Base-by-base conservation (phyloP, 1,140 invertebrate species). In the Ganaspis sp. region DNA sequence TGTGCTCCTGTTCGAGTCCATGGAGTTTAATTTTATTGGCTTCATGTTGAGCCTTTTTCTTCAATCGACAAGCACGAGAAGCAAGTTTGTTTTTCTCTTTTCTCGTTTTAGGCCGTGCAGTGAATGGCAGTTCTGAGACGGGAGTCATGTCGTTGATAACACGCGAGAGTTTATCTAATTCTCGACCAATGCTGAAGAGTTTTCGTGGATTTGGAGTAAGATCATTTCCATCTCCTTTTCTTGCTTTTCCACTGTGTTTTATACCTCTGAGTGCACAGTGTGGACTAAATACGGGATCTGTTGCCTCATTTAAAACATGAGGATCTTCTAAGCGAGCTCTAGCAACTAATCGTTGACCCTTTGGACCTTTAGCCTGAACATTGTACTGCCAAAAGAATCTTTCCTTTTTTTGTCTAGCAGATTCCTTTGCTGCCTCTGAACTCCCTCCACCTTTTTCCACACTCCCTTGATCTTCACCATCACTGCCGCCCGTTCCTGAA, bases 311-410 rank as follows among this genome's bases (percentile, higher is more conserved):
- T 45, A 99, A 91, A 17, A 96, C 94, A 92, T 99, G 97, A n/a
- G 98, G 98, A 93, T 99, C 97, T 86, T 96, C 95, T 21, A 95
- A 93, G 84, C 97, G 95, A 4, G 95, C 94, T 87, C 96, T 94
- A 77, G 97, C 93, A 23, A 96, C 94, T 40, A 98, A 91, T 82
- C 96, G 92, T 85, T 97, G 96, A 58, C 98, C 97, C 92, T 99
- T 99, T 4, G 98, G 98, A 1, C 98, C 98, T 92, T 99, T 99
- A 0, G 98, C 97, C 92, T 99, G 98, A 5, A 99, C 96, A 92
- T 99, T 99, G 87, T 99, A 99, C 88, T 99, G 98, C 98, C 98
- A 99, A 90, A 99, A 99, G 89, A 94, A 99, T 74, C 95, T 93
- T 85, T 98, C 97, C 83, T 95, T 96, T 87, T 96, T 97, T 54